Conservation (phyloP, 30 jellyfish, hydroid and myxozoan species). For the Clytia hemisphaerica region DNA sequence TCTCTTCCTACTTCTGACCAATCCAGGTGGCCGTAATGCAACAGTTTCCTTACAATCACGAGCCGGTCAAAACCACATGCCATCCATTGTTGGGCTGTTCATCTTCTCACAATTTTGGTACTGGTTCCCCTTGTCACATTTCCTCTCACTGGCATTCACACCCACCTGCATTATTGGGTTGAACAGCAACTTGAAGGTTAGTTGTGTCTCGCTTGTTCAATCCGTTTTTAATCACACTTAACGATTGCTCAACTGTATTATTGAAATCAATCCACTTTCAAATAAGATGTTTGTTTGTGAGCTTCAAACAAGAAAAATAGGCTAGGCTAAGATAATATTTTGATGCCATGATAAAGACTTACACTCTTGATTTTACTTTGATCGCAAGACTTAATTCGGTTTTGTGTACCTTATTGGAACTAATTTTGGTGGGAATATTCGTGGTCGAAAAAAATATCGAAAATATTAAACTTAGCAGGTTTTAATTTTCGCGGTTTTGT, state of each 20-base stretch:
- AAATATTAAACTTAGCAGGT: too few relatives aligned
- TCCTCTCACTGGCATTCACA: conserved; percentile 89
- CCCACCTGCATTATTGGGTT: conserved; percentile 93
- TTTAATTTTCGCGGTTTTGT: too few relatives aligned
- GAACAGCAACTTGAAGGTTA: conserved; percentile 82
- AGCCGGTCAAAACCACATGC: conserved; percentile 97
- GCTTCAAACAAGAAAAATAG: too few relatives aligned
- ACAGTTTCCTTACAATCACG: conserved; percentile 90
- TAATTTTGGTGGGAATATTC: too few relatives aligned
- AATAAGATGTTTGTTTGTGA: too few relatives aligned
- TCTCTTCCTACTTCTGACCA: too few relatives aligned
- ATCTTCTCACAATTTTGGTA: conserved; percentile 98
- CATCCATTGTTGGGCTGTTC: conserved; percentile 91
- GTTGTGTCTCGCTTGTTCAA: conserved; percentile 5
- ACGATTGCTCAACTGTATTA: not conserved
- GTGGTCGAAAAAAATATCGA: too few relatives aligned
- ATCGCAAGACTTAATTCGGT: too few relatives aligned
- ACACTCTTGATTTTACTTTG: too few relatives aligned
- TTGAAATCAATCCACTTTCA: not conserved
- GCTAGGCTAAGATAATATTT: too few relatives aligned
- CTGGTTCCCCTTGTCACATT: conserved; percentile 97
- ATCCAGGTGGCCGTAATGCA: conserved; percentile 93
- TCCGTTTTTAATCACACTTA: not conserved
- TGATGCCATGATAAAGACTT: too few relatives aligned
- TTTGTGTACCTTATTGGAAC: too few relatives aligned